Evolutionary conservation across 2,797 vertebrate genomes (phyloP).

Genomic region (Spinus pinus): DNA sequence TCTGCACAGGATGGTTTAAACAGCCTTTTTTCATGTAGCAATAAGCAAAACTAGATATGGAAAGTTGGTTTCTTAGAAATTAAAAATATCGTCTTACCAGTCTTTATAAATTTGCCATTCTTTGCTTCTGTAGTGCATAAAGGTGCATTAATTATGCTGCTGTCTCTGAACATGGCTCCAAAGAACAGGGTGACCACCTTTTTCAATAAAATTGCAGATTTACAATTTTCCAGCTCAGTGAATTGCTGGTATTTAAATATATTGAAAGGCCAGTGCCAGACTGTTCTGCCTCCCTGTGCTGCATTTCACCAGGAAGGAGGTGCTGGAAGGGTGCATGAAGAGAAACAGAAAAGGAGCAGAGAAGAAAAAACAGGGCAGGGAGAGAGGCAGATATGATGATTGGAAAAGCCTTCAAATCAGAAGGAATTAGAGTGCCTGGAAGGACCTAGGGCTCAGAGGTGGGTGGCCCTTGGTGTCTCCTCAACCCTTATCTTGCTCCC

Average conservation of each 20-base stretch:
- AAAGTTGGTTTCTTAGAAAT: neutral
- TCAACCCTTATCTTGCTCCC: neutral
- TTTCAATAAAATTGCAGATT: slow-evolving; percentile 65
- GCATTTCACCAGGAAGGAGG: neutral
- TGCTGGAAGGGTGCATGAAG: neutral
- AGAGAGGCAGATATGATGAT: neutral
- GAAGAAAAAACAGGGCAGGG: neutral
- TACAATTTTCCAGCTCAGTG: slow-evolving; percentile 70
- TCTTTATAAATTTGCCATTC: slow-evolving; percentile 34
- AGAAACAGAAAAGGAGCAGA: neutral
- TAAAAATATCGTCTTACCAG: neutral
- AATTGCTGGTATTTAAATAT: slow-evolving; percentile 57
- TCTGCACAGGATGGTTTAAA: neutral
- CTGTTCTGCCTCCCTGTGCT: neutral
- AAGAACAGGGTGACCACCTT: slow-evolving; percentile 47
- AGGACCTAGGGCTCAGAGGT: neutral
- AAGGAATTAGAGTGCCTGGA: neutral
- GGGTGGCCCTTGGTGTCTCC: neutral
- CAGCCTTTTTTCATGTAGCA: neutral
- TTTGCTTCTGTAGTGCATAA: neutral
- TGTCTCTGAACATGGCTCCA: slow-evolving; percentile 39
- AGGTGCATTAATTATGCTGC: slow-evolving; percentile 49
- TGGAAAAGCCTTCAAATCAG: neutral
- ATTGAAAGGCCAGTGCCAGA: slow-evolving; percentile 14
- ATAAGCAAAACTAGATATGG: neutral